Evolutionary conservation across 2,888 invertebrate genomes (phyloP), one percentile per base, ranked within the genome.

Genomic region (Miltochrista miniata): DNA sequence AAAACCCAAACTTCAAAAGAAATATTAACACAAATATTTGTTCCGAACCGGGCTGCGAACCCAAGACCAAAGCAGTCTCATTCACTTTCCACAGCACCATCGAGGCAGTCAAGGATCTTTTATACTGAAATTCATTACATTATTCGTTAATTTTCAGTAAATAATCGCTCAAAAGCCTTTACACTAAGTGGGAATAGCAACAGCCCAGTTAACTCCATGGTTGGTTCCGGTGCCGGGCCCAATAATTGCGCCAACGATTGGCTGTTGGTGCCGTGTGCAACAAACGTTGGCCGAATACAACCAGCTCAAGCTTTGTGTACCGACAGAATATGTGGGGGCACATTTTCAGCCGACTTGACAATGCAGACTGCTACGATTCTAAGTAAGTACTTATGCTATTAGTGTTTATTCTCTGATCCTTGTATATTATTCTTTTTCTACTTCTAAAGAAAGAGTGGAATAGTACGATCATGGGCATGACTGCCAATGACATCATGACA

Each of bases 251-350:
- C 94, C 53, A 93, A 94, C 42, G 97, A 97, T 79, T 97, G 96
- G 95, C 83, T 97, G 4, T 85, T 96, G 51, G 94, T 97, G 38
- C 96, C 97, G 0, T 96, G 97, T 74, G 95, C 95, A 0, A 90
- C 93, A 15, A 95, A 95, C 70, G 93, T 94, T 14, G 95, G 95
- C 2, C 85, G 94, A 50, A 73, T 86, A 29, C 92, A 92, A 33
- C 93, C 93, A 0, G 92, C 93, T 40, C 93, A 93, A 35, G 92
- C 90, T 4, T 66, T 93, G 0, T 96, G 95, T 69, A 95, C 96
- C 2, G 97, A 97, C 82, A 93, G 97, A 48, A 93, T 97, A 34
- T 97, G 97, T 69, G 97, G 97, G 0, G 96, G 96, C 2, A 95
- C 95, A 0, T 94, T 97, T 65, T 95, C 95, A 47, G 90, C 90